These are phyloP conservation scores for Penaeus vannamei DNA, from an alignment of 1,140 invertebrate genomes.

Conservation along the genomic window DNA sequence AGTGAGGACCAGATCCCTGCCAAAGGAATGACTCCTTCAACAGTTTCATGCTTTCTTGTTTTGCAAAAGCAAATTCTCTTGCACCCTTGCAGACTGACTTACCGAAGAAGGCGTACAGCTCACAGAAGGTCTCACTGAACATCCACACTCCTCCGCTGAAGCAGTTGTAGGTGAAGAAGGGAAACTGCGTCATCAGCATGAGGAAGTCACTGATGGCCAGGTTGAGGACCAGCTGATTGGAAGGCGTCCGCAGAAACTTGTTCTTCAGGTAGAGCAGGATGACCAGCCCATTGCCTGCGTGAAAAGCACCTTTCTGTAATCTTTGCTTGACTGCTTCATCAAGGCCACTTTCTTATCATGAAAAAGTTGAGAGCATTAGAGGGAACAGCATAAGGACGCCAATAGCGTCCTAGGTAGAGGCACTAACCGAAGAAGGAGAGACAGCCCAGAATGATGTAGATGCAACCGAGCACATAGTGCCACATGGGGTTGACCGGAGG, in stretches of 20 bases:
- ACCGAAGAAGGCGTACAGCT: conserved; percentile 81
- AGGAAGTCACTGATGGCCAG: conserved; percentile 88
- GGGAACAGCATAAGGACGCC: no score
- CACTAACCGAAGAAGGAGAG: no score
- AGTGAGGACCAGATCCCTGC: no score
- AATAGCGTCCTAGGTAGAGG: no score
- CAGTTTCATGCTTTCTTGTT: no score
- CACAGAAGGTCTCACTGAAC: conserved; percentile 82
- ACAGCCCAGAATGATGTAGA: conserved; percentile 71
- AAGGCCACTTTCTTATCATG: no score
- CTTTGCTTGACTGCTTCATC: no score
- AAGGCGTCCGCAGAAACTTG: conserved; percentile 84
- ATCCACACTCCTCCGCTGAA: conserved; percentile 70
- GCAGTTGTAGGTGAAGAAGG: conserved; percentile 88
- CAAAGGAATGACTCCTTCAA: no score
- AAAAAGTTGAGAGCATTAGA: no score
- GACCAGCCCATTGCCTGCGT: conserved; percentile 84
- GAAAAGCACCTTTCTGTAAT: no score
- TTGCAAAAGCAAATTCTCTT: no score
- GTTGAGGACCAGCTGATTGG: conserved; percentile 87
- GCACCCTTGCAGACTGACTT: no score
- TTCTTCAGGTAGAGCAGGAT: conserved; percentile 87
- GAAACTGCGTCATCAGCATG: conserved; percentile 77
- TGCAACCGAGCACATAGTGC: conserved; percentile 72
- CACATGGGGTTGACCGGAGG: conserved; percentile 70